These are phyloP conservation scores for Brevipalpus yothersi DNA, from an alignment of 1,140 invertebrate genomes.

Conservation along the genomic window DNA sequence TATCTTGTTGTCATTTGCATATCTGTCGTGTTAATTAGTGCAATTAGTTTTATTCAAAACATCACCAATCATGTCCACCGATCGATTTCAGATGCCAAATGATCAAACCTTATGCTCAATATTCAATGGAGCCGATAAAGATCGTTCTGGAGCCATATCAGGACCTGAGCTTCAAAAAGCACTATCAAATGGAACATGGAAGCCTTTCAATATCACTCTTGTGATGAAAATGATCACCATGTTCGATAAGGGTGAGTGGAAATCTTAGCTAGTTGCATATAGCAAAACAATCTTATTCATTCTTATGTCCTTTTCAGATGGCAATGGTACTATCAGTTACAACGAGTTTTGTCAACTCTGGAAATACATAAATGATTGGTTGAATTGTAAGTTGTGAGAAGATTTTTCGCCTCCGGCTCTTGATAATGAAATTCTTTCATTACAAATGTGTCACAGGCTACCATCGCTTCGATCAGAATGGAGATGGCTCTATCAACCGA, in stretches of 20 bases:
- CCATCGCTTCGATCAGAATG: conserved; percentile 56
- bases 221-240: conserved; percentile 29
- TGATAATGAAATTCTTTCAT: not conserved
- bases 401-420: not conserved
- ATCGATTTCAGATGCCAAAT: not conserved
- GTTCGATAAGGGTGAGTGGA: conserved; percentile 43
- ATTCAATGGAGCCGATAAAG: conserved; percentile 29
- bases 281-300: no score
- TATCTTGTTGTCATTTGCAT: no score
- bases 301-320: not conserved
- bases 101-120: not conserved
- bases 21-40: no score
- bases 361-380: conserved; percentile 95
- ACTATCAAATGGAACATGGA: conserved; percentile 90
- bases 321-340: conserved; percentile 67
- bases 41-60: not conserved
- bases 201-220: conserved; percentile 91
- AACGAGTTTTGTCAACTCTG: conserved; percentile 81
- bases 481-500: conserved; percentile 60
- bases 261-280: conserved; percentile 25
- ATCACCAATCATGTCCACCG: not conserved
- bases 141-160: conserved; percentile 66
- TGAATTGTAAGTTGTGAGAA: conserved; percentile 34
- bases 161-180: conserved; percentile 70
- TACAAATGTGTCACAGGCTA: not conserved